Percentiles rank a stretch among this genome's conserved stretches.
Conservation (phyloP, 2,113 vertebrate species). For the Aix galericulata region DNA sequence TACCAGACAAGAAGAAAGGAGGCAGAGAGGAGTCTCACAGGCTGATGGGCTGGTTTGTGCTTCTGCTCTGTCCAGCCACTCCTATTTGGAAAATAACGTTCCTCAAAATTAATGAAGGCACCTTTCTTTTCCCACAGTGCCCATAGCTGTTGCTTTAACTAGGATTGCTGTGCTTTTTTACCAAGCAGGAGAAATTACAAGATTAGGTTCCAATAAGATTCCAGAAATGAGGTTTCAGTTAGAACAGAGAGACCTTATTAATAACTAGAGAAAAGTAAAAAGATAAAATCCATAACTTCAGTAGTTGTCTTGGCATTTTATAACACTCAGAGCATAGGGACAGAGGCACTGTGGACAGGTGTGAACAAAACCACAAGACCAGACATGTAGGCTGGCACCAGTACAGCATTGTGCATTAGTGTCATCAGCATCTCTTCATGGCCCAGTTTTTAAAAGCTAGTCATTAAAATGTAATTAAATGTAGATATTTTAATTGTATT, state of each 20-base stretch:
- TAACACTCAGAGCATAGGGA: background rate
- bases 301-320: background rate
- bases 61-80: background rate
- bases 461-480: background rate
- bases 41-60: background rate
- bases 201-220: background rate
- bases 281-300: background rate
- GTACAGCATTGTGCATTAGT: background rate
- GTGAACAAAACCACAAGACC: background rate
- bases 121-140: background rate
- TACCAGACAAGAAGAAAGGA: slow-evolving; percentile 25
- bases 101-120: background rate
- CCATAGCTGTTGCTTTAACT: background rate
- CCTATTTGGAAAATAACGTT: background rate
- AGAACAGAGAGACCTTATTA: background rate
- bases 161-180: background rate
- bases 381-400: background rate
- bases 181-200: background rate
- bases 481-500: background rate
- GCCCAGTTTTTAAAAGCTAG: background rate
- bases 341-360: background rate
- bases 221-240: slow-evolving; percentile 2
- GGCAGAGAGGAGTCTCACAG: background rate
- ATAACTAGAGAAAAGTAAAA: background rate
- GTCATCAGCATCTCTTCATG: background rate